Evolutionary conservation across 2,797 vertebrate genomes (phyloP), one percentile per base, ranked within the genome.

Genomic region (Falco naumanni): DNA sequence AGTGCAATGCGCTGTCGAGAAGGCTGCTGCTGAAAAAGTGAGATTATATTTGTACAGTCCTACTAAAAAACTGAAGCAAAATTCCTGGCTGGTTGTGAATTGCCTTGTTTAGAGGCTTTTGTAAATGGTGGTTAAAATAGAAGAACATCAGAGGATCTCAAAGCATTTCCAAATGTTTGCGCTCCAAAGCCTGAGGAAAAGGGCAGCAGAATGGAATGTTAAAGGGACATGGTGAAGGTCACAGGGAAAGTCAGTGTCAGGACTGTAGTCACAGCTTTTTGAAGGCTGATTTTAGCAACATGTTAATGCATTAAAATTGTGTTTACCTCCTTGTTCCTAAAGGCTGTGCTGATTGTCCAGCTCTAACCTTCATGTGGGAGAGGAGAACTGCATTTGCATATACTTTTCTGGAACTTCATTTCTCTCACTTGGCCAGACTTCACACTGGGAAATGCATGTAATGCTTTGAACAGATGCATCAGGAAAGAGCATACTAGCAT

Each of bases 1-100:
- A 99, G 97, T 99, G 99, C 93, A 99, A 99, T 6, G 99, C 99
- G 3, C 97, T 99, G 86, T 99, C 99, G 3, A 97, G 98, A 94
- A 99, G 98, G 88, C 98, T 99, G 80, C 98, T 99, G 28, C 98
- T 99, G 43, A 99, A 99, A 96, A 99, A 99, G 99, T 99, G 96
- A 98, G 99, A 96, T 76, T 50, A 48, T 74, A 63, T 71, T 95
- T 51, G 29, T 64, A 53, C 66, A 74, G 22, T 63, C n/a, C 48
- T 90, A 13, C 41, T 25, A 1, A 16, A 34, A 39, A 22, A 10
- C 3, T 21, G 45, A 80, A 15, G 28, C 39, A 14, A 57, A 61
- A 17, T 5, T 31, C 26, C 19, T 19, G 2, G 24, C 41, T 43
- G 59, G 65, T 45, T 69, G 37, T 37, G 51, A 77, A 63, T 56